Evolutionary conservation across 2,797 vertebrate genomes (phyloP), one percentile per base, ranked within the genome.

Genomic region (Potorous gilbertii): DNA sequence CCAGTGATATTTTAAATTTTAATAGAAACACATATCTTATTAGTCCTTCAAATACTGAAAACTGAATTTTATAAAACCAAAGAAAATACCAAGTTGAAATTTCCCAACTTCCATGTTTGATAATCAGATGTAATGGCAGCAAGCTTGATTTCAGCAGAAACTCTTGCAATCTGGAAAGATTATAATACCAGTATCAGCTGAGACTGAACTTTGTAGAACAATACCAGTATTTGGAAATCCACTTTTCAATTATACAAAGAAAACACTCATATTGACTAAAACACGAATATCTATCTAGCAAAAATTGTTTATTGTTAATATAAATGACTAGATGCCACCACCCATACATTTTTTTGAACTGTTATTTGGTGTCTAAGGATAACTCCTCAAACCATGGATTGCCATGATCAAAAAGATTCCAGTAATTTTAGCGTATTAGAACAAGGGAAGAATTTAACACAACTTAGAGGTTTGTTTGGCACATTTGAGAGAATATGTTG

Each of bases 361-460:
- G 93, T 62, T 94, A 90, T 92, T 94, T 95, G 14, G 14, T 93
- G 95, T 97, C 92, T 91, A 94, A 57, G 95, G 13, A 54, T 94
- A 96, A 28, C 90, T 95, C 59, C 96, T 40, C n/a, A 95, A 97
- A 96, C 95, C 5, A 46, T 31, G 93, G 50, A 94, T 94, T 96
- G 54, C 31, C 93, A 50, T 95, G 21, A 50, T 96, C 56, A 95
- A 90, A 95, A 95, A 93, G 21, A 50, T 46, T 92, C 50, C 1
- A 93, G 34, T 21, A 95, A 97, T 5, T 90, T 50, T 29, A 54
- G 40, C 13, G 0, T 92, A 96, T 92, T 34, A 56, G 55, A 90
- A 52, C 24, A 50, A 46, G 40, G 56, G 2, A 96, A 93, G 18
- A 92, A 95, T 81, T 55, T 94, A 95, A 96, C 55, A 92, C 94